These are phyloP conservation scores for Spinibarbus caldwelli DNA, from an alignment of 2,797 vertebrate species.

Conservation along the genomic window DNA sequence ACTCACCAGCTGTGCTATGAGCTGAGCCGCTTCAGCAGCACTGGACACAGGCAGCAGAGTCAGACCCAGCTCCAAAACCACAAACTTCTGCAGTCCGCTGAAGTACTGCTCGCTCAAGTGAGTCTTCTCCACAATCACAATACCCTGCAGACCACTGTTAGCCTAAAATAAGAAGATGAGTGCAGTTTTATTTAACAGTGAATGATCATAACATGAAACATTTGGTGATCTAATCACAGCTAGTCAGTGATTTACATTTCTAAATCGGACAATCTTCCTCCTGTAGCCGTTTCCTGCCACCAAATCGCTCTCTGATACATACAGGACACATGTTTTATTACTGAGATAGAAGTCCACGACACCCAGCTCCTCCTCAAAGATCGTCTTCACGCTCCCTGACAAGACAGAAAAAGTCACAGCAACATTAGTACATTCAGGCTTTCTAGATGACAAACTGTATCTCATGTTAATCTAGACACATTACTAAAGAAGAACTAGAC, in stretches of 20 bases:
- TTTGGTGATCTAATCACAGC: background rate
- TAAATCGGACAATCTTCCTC: conserved; percentile 85
- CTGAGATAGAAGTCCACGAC: conserved; percentile 89
- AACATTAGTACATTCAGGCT: background rate
- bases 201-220: background rate
- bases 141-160: conserved; percentile 75
- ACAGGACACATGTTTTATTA: conserved; percentile 83
- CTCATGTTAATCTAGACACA: background rate
- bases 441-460: background rate
- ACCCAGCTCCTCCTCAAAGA: conserved; percentile 84
- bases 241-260: conserved; percentile 81
- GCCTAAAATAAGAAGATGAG: conserved; percentile 69
- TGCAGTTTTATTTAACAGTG: background rate
- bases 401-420: background rate
- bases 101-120: conserved; percentile 87
- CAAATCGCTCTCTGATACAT: conserved; percentile 88
- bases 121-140: conserved; percentile 88
- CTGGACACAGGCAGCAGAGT: conserved; percentile 83
- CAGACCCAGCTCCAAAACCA: conserved; percentile 89
- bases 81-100: conserved; percentile 84
- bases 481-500: background rate
- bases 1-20: conserved; percentile 87
- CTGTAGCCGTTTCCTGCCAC: conserved; percentile 85
- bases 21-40: conserved; percentile 85
- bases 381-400: conserved; percentile 78